phyloP scores from a whole-genome alignment of 2,888 invertebrate species.

The Drosophila cognata region DNA sequence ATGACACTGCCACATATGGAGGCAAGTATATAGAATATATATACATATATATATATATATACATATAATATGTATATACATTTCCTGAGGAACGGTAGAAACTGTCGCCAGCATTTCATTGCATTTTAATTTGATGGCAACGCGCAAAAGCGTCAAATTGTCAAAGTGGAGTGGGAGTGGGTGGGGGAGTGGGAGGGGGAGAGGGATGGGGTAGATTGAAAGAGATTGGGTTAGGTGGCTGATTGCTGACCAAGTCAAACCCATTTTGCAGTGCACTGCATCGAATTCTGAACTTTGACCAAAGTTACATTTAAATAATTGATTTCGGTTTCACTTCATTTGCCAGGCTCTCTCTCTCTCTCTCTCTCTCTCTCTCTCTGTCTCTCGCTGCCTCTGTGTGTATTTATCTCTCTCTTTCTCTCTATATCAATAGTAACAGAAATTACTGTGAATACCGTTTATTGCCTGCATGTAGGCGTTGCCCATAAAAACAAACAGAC shows the following conservation, averaged over 20 bases:
- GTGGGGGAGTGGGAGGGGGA: too few relatives aligned
- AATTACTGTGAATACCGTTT: conserved; percentile 36
- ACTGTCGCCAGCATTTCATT: conserved; percentile 40
- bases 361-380: background rate
- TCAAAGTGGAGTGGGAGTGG: background rate
- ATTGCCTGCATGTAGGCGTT: conserved; percentile 55
- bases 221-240: background rate
- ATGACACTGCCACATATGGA: conserved; percentile 23
- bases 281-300: conserved; percentile 59
- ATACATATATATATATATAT: background rate
- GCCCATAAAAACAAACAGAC: conserved; percentile 14
- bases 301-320: conserved; percentile 70
- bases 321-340: conserved; percentile 56
- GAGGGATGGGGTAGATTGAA: background rate
- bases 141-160: conserved; percentile 42
- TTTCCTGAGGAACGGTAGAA: conserved; percentile 2
- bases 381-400: background rate
- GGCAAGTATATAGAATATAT: conserved; percentile 18
- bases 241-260: conserved; percentile 35
- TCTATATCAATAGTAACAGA: conserved; percentile 1
- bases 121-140: conserved; percentile 68
- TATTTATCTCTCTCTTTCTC: background rate
- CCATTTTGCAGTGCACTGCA: conserved; percentile 32
- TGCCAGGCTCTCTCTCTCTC: background rate
- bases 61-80: background rate